phyloP scores from a whole-genome alignment of 1,140 invertebrate genomes.

The Plectrocnemia conspersa region DNA sequence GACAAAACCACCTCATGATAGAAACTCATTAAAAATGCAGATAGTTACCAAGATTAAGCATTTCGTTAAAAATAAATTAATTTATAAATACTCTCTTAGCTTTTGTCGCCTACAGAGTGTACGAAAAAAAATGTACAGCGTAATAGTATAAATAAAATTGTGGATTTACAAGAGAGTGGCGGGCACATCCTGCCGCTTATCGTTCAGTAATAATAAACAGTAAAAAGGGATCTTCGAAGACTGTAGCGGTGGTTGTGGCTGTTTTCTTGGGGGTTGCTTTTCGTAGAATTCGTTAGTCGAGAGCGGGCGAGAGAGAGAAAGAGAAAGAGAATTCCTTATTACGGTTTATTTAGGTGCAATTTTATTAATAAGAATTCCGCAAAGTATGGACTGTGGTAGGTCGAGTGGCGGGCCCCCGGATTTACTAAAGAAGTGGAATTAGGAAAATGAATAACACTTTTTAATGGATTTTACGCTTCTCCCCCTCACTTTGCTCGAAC shows the following conservation, averaged over 20 bases:
- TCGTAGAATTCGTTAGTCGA: conserved; percentile 16
- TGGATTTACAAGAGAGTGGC: conserved; percentile 29
- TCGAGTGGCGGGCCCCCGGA: conserved; percentile 10
- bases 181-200: conserved; percentile 18
- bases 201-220: conserved; percentile 30
- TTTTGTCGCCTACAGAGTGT: conserved; percentile 24
- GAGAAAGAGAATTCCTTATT: conserved; percentile 24
- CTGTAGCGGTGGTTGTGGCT: too few relatives aligned
- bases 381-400: conserved; percentile 7
- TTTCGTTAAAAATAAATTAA: too few relatives aligned
- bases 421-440: conserved; percentile 30
- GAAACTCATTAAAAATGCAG: too few relatives aligned
- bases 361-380: conserved; percentile 32
- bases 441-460: conserved; percentile 33
- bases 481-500: conserved; percentile 2
- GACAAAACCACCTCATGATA: too few relatives aligned
- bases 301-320: too few relatives aligned
- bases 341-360: conserved; percentile 32
- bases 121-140: too few relatives aligned
- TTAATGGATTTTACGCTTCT: conserved; percentile 29
- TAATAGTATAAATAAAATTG: conserved; percentile 33
- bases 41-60: too few relatives aligned
- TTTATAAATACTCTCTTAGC: too few relatives aligned
- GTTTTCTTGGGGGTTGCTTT: too few relatives aligned
- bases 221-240: conserved; percentile 26